Evolutionary conservation across 2,888 invertebrate genomes (phyloP), one percentile per base, ranked within the genome.

Genomic region (Phaedon cochleariae): DNA sequence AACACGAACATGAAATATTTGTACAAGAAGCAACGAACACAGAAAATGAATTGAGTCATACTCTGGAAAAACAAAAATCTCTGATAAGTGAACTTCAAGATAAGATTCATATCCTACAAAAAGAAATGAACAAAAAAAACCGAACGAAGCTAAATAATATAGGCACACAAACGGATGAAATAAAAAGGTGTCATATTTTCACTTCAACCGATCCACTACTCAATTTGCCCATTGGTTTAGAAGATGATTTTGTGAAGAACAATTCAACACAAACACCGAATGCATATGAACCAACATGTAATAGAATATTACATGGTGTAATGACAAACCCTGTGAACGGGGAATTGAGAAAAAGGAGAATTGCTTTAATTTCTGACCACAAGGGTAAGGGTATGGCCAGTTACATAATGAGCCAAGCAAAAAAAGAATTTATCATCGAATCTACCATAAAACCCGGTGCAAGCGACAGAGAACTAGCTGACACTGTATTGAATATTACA

Each of bases 311-410:
- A 49, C 49, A 21, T 49, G 10, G 22, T 10, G 10, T 10, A 49
- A 22, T 21, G 17, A 49, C 49, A 49, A 49, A 21, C 17, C 17
- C 5, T 10, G 17, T 7, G 20, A 21, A 18, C 2, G 20, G 12
- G 22, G n/a, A 49, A 10, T 21, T 49, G n/a, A 49, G 49, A 49
- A 21, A 49, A 12, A 49, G 3, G 49, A 49, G 15, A 49, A 21
- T 49, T 18, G n/a, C 49, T 12, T n/a, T 49, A 7, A 49, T 49
- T 21, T 49, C 22, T 49, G 49, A 21, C 21, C 21, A 22, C 21
- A 49, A 49, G 22, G 49, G 49, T 6, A 49, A 49, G 49, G 49
- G 15, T 21, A 49, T 49, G 49, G 49, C 21, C 7, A 49, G 49
- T 21, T 49, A 49, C 22, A 10, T 1, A 49, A 10, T 49, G 49